Percentiles rank a stretch among this genome's conserved stretches.
phyloP scores from a whole-genome alignment of 1,140 invertebrate genomes.

The Zaprionus tsacasi region DNA sequence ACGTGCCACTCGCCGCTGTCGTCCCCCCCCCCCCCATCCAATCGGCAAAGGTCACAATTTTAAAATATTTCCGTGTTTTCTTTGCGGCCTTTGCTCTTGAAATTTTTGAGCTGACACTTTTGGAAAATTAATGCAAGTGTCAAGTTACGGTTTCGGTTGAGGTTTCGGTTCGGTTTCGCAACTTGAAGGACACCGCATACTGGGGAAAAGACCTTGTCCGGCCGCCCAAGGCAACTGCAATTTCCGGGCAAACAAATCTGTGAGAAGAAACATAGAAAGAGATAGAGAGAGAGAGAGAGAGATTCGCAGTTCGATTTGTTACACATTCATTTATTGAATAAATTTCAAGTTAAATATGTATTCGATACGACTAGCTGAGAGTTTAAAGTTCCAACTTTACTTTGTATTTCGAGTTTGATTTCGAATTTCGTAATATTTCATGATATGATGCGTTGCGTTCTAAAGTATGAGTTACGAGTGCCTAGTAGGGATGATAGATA shows the following conservation, averaged over 20 bases:
- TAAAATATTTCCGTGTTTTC: conserved; percentile 31
- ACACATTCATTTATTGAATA: conserved; percentile 71
- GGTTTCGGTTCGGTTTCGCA: no score
- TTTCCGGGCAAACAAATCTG: conserved; percentile 27
- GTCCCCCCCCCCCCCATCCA: conserved; percentile 31
- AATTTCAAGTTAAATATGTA: conserved; percentile 59
- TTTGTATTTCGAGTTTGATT: conserved; percentile 12
- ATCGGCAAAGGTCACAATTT: conserved; percentile 60
- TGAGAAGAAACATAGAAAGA: not conserved
- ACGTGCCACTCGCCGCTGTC: conserved; percentile 36
- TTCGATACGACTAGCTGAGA: conserved; percentile 56
- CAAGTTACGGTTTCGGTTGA: conserved; percentile 32
- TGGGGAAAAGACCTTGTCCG: conserved; percentile 27
- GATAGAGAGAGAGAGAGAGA: not conserved
- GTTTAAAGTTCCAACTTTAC: conserved; percentile 1
- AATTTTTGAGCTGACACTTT: conserved; percentile 60
- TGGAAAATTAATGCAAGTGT: conserved; percentile 69
- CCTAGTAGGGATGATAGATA: conserved; percentile 36
- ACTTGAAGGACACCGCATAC: conserved; percentile 50
- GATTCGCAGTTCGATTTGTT: conserved; percentile 13
- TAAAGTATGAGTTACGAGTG: conserved; percentile 70
- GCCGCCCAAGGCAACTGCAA: conserved; percentile 37
- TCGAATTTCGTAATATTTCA: conserved; percentile 50
- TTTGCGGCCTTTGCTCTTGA: conserved; percentile 60
- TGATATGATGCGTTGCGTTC: conserved; percentile 75